A percentile compares a stretch with the other conserved stretches of the same genome.
These are phyloP conservation scores for Gymnocephalus cernua DNA, from an alignment of 2,113 vertebrate species.

Conservation along the genomic window DNA sequence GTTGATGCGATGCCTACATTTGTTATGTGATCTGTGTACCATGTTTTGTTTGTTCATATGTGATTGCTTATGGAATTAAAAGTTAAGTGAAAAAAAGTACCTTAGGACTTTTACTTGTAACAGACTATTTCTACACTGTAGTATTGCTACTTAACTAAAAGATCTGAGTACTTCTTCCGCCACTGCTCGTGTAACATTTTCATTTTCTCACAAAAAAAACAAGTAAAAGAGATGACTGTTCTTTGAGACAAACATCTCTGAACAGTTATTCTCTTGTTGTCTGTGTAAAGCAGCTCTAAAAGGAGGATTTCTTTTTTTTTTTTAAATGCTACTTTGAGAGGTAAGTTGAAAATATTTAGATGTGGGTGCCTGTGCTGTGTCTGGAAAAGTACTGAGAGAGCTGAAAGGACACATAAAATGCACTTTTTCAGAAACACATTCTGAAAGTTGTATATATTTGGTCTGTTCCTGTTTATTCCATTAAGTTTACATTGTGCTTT, in stretches of 20 bases:
- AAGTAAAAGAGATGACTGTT: background rate
- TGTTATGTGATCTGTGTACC: too few species aligned
- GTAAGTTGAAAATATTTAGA: slow-evolving; percentile 31
- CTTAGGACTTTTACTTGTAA: background rate
- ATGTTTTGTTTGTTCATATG: too few species aligned
- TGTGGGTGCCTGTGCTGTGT: slow-evolving; percentile 6
- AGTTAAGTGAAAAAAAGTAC: too few species aligned
- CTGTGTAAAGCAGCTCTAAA: slow-evolving; percentile 7
- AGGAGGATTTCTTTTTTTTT: background rate
- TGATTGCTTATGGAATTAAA: too few species aligned
- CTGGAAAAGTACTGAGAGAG: slow-evolving; percentile 3
- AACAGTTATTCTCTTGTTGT: background rate
- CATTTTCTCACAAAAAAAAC: background rate
- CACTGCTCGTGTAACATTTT: background rate
- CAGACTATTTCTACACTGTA: background rate
- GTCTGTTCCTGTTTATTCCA: background rate
- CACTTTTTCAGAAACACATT: background rate
- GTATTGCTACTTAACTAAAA: background rate
- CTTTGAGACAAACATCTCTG: background rate
- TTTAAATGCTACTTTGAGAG: background rate
- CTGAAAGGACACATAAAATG: background rate
- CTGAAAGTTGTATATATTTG: background rate
- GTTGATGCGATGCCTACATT: too few species aligned
- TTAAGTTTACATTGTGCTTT: background rate
- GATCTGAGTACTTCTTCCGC: background rate